Evolutionary conservation across 2,888 invertebrate species (phyloP).

Genomic region (Chymomyza procnemis): DNA sequence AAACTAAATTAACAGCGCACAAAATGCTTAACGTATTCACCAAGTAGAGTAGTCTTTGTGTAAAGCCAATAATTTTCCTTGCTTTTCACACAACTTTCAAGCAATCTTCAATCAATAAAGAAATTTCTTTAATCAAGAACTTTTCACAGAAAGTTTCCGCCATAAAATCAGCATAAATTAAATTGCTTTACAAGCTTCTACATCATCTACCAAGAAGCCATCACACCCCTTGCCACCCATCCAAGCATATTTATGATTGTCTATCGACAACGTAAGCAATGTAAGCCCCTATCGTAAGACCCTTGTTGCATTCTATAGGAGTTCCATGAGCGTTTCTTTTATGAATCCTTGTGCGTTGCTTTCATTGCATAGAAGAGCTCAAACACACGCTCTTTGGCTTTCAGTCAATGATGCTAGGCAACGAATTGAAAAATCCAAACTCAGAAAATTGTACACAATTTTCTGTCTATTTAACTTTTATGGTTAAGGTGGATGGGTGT

Average conservation of each 20-base stretch:
- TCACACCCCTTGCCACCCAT: background rate
- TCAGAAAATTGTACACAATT: constrained; percentile 74
- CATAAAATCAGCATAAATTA: constrained; percentile 18
- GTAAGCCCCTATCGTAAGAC: background rate
- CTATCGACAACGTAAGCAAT: constrained; percentile 24
- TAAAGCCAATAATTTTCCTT: background rate
- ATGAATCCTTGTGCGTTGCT: background rate
- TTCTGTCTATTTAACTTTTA: constrained; percentile 75
- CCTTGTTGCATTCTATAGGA: constrained; percentile 20
- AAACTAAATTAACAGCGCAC: too few relatives aligned
- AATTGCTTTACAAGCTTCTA: constrained; percentile 20
- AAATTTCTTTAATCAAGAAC: constrained; percentile 22
- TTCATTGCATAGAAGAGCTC: background rate
- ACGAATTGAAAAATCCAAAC: constrained; percentile 70
- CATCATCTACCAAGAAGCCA: background rate
- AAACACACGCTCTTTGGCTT: constrained; percentile 35
- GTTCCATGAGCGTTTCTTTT: background rate
- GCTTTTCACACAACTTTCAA: background rate
- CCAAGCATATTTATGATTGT: background rate
- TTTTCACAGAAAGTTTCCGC: constrained; percentile 27
- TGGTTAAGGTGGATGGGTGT: constrained; percentile 26
- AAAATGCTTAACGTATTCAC: too few relatives aligned
- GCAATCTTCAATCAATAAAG: constrained; percentile 6
- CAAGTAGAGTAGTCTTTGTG: background rate
- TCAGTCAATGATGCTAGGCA: constrained; percentile 70